Base-by-base conservation (phyloP, 2,888 invertebrate genomes). In the Mechanitis messenoides region DNA sequence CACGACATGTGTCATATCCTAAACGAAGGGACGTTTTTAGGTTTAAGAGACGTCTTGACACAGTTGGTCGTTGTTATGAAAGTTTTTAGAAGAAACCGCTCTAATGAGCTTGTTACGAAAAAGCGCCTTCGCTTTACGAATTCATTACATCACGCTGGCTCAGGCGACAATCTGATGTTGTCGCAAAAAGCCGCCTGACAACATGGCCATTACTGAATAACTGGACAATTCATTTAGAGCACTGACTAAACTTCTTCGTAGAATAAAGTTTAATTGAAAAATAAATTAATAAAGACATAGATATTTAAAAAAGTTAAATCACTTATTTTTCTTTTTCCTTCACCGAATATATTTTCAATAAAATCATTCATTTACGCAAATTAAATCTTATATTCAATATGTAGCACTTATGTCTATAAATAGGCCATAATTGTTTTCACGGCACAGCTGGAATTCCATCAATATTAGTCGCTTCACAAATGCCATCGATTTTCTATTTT, bases 401-500 rank as follows among this genome's bases (percentile, higher is more conserved):
- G 11, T 9, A 42, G 42, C 7, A 42, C 2, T 42, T 42, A 42
- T 50, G 28, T 28, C 31, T 50, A 20, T 31, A 28, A 20, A 50
- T 50, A 28, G 28, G 5, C 28, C 7, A 28, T 20, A 5, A 9
- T 20, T 9, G 5, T 20, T 28, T 28, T n/a, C 50, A 31, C 50
- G 4, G 2, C 31, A 9, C 3, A 50, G 11, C 9, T 9, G 31
- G 28, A 31, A 9, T 50, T 50, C 50, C 50, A 50, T 50, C 50
- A 50, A 50, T 50, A 31, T 31, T 47, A 42, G 42, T 55, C 12
- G 31, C 55, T 50, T 55, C 31, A 38, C 28, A 60, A 60, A 60
- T 54, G 20, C 55, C 59, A 65, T 65, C 63, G 65, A 65, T 65
- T 65, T 65, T 65, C 65, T 65, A 63, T 65, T 65, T 65, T 45